Base-by-base conservation (phyloP, 2,888 invertebrate genomes). In the Dolichopus griseipennis region DNA sequence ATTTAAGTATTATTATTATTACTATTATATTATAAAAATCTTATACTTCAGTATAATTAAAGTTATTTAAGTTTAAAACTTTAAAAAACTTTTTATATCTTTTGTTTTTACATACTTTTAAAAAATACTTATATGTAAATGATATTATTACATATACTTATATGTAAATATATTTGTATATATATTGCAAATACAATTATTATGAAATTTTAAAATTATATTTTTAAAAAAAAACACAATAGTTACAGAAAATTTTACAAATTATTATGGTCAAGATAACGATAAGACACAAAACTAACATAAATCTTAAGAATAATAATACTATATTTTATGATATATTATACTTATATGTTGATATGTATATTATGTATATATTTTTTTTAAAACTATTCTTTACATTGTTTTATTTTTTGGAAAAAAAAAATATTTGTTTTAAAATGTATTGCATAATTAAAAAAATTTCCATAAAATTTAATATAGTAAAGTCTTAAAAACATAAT, bases 261-360 rank as follows among this genome's bases (percentile, higher is more conserved):
- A 67, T 67, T 67, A 67, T 67, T 63, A 67, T 67, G 67, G 67
- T 67, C 67, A 67, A 67, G 67, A 67, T 67, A 67, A 67, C 63
- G 64, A 66, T 52, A 52, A 52, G 52, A 52, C 52, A 52, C 52
- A 52, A 52, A 52, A 52, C 18, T 52, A 15, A 15, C 52, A 52
- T 52, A 52, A 52, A 52, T 52, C 52, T 52, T 52, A 52, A 52
- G 18, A 52, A 52, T n/a, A 18, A n/a, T n/a, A n/a, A n/a, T 52
- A 12, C 37, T 37, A n/a, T n/a, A n/a, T 7, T 37, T 8, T 37
- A 52, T 15, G 8, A 18, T 18, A 52, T 15, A 18, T 52, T 52
- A 52, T 41, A 52, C 18, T 18, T 52, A 52, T 52, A 52, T 9
- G 43, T 52, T 3, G 6, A 52, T n/a, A 18, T 52, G 18, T 52